phyloP scores from a whole-genome alignment of 2,888 invertebrate genomes.

The Mimas tiliae region DNA sequence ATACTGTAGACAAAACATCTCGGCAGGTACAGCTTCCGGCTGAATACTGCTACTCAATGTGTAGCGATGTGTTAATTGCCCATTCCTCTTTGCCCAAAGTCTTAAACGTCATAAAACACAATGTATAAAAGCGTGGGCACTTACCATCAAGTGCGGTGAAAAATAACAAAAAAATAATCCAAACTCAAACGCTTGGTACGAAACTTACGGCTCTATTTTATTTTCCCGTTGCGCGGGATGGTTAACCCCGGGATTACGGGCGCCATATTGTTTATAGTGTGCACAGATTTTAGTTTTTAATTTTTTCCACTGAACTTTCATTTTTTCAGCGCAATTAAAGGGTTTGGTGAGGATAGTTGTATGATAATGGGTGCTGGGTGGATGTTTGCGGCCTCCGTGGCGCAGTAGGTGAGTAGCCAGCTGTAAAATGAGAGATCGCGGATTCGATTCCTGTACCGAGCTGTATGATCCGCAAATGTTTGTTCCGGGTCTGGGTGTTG shows the following conservation, averaged over 20 bases:
- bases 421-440: too few species aligned
- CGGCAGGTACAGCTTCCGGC: too few species aligned
- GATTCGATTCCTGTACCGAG: too few species aligned
- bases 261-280: constrained; percentile 22
- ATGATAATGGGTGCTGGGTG: neutral
- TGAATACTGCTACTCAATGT: too few species aligned
- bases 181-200: neutral
- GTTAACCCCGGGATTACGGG: constrained; percentile 24
- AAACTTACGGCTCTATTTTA: constrained; percentile 18
- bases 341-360: neutral
- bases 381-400: too few species aligned
- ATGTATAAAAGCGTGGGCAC: constrained; percentile 1
- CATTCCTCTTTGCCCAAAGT: neutral
- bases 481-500: too few species aligned
- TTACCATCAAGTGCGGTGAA: constrained; percentile 11
- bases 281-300: constrained; percentile 24
- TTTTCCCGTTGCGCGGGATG: constrained; percentile 8
- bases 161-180: constrained; percentile 14
- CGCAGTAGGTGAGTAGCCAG: too few species aligned
- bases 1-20: too few species aligned
- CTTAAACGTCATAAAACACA: constrained; percentile 1
- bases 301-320: constrained; percentile 8
- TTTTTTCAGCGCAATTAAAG: neutral
- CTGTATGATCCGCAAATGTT: too few species aligned
- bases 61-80: too few species aligned